phyloP scores from a whole-genome alignment of 2,113 vertebrate genomes.

The Myotis yumanensis region DNA sequence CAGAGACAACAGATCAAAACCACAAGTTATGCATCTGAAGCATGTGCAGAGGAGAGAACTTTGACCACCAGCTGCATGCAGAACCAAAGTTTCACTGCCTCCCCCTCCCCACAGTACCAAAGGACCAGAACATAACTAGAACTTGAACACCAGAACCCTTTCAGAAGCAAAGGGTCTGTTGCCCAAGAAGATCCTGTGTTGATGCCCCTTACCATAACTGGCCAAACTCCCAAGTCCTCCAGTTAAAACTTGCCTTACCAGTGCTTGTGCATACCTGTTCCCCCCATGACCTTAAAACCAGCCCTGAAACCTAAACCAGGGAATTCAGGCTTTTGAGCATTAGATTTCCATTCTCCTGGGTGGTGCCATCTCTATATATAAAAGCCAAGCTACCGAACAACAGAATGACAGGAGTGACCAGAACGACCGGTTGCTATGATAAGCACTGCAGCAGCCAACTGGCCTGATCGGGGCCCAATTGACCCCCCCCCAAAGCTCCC shows the following conservation, averaged over 20 bases:
- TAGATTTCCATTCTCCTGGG: not conserved
- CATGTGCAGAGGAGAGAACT: not conserved
- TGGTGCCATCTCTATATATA: not conserved
- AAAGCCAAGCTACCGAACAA: too few species aligned
- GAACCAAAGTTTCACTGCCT: not conserved
- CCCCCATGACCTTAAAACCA: not conserved
- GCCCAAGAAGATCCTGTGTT: not conserved
- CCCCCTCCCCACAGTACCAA: not conserved
- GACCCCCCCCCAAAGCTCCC: too few species aligned
- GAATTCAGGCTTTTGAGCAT: not conserved
- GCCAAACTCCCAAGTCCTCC: not conserved
- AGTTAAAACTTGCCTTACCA: not conserved
- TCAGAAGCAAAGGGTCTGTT: not conserved
- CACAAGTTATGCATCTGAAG: not conserved
- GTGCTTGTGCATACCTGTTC: not conserved
- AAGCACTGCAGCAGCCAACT: too few species aligned
- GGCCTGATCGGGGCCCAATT: too few species aligned
- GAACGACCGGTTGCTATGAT: too few species aligned
- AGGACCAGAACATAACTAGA: not conserved
- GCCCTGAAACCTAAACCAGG: not conserved
- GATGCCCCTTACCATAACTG: not conserved
- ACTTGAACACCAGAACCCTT: not conserved
- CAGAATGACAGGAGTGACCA: too few species aligned
- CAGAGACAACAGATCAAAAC: not conserved
- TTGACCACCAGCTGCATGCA: not conserved